A percentile compares a stretch with the other conserved stretches of the same genome.
Evolutionary conservation across 2,797 vertebrate species (phyloP).

Genomic region (Melopsittacus undulatus): DNA sequence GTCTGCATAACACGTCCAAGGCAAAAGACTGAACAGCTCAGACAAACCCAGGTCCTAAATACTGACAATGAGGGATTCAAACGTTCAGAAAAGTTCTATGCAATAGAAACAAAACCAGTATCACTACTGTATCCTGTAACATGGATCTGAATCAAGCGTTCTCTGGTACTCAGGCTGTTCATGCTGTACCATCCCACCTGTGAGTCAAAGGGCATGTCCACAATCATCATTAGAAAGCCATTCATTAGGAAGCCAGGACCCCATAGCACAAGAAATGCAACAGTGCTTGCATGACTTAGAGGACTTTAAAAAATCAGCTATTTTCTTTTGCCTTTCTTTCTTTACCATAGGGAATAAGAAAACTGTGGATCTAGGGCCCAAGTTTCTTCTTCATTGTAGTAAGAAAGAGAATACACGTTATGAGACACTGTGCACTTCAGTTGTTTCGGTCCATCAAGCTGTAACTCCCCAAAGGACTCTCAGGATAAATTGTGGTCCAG

Average conservation of each 20-base stretch:
- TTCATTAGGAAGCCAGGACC: not conserved
- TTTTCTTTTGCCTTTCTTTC: not conserved
- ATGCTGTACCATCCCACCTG: not conserved
- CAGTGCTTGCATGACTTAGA: not conserved
- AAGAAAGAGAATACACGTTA: not conserved
- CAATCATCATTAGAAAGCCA: not conserved
- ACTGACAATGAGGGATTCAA: not conserved
- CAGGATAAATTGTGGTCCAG: not conserved
- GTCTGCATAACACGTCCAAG: not conserved
- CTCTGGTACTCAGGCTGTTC: not conserved
- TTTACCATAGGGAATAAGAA: not conserved
- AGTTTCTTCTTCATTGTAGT: not conserved
- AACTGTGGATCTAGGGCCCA: not conserved
- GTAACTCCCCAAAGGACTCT: not conserved
- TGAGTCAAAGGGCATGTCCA: not conserved
- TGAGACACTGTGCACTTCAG: not conserved
- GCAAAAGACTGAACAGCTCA: not conserved
- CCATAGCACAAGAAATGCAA: fast-evolving
- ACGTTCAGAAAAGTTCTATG: not conserved
- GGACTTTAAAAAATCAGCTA: not conserved
- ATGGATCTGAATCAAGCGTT: not conserved
- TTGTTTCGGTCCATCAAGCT: not conserved
- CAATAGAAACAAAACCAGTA: not conserved
- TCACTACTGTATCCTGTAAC: not conserved
- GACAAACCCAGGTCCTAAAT: not conserved